Conservation (phyloP, 2,797 vertebrate genomes). For the Lepus oiostolus region DNA sequence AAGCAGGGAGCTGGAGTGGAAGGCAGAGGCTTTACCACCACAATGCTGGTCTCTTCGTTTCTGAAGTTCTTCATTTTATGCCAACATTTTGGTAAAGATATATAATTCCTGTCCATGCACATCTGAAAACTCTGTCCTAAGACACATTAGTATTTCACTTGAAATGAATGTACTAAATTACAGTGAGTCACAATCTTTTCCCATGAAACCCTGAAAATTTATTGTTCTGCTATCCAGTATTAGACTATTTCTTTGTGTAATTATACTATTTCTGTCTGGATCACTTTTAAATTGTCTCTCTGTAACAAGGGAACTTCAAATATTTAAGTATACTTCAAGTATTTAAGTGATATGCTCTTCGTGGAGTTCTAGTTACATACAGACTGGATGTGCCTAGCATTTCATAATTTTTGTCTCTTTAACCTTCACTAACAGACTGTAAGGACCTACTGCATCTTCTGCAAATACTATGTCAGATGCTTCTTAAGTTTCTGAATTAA, state of each 20-base stretch:
- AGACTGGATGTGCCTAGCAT: not conserved
- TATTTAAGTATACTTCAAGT: not conserved
- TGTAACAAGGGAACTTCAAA: not conserved
- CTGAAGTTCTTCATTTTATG: constrained; percentile 17
- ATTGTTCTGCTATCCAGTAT: not conserved
- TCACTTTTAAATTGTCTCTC: not conserved
- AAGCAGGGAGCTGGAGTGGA: no score
- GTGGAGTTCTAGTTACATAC: constrained; percentile 16
- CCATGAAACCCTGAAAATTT: not conserved
- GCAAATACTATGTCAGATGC: not conserved
- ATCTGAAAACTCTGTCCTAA: not conserved
- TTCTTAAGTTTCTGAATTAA: constrained; percentile 38
- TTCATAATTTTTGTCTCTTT: constrained; percentile 14
- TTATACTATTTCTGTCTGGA: not conserved
- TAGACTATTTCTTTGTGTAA: constrained; percentile 6
- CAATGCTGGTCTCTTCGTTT: not conserved
- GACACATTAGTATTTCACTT: not conserved
- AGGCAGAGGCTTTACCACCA: no score
- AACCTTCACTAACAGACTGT: not conserved
- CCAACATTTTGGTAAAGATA: not conserved
- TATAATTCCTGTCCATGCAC: not conserved
- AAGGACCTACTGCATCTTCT: not conserved
- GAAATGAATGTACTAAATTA: not conserved
- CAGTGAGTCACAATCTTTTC: not conserved
- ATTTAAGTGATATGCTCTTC: not conserved